Percentiles rank a stretch among this genome's conserved stretches.
These are phyloP conservation scores for Neomonachus schauinslandi DNA, from an alignment of 2,113 vertebrate species.

Conservation along the genomic window DNA sequence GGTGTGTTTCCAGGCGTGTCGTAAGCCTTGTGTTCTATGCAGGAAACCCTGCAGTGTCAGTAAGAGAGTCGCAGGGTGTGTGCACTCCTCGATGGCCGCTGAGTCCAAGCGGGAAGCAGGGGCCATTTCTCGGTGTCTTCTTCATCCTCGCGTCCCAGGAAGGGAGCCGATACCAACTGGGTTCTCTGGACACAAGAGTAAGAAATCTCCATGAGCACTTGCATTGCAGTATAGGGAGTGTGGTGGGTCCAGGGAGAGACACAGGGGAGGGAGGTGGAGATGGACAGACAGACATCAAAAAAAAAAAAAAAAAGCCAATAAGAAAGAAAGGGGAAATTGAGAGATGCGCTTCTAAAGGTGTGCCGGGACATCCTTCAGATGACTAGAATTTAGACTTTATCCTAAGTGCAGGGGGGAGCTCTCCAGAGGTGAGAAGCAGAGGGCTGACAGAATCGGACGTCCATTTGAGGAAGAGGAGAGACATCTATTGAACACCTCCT, in stretches of 20 bases:
- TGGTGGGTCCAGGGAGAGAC: not conserved
- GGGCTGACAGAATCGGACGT: not conserved
- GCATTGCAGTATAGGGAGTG: rapidly evolving
- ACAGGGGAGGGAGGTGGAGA: not conserved
- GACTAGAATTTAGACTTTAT: not conserved
- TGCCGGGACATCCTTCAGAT: no score
- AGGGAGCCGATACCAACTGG: not conserved
- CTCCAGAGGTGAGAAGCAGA: not conserved
- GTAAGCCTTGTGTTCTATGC: not conserved
- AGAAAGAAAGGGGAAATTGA: not conserved
- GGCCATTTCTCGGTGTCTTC: not conserved
- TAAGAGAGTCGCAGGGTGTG: not conserved
- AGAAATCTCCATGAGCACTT: not conserved
- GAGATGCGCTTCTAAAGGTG: not conserved
- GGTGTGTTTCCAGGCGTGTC: not conserved
- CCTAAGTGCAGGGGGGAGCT: not conserved
- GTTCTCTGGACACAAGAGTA: not conserved
- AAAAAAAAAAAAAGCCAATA: not conserved
- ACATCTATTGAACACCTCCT: not conserved
- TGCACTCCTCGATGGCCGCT: not conserved
- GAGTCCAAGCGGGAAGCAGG: not conserved
- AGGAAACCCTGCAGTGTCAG: not conserved
- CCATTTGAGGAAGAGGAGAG: not conserved
- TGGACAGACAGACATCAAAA: not conserved
- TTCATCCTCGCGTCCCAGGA: not conserved